Percentiles rank a stretch among this genome's conserved stretches.
Conservation (phyloP, 2,113 vertebrate species). For the Pygoscelis antarcticus region DNA sequence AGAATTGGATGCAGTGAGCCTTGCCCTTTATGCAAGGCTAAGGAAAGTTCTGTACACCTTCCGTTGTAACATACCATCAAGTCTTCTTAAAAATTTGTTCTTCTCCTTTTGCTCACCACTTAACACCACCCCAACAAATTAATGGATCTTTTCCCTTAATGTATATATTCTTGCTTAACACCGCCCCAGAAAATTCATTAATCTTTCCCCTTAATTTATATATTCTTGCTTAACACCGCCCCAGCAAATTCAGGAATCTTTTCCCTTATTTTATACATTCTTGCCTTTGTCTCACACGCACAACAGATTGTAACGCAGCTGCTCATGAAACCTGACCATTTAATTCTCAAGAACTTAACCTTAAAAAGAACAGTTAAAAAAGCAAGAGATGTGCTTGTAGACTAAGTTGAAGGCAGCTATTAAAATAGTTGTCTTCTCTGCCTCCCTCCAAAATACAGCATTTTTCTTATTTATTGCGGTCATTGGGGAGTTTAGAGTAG, state of each 20-base stretch:
- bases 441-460: not conserved
- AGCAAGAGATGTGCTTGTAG: not conserved
- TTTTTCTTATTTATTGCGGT: not conserved
- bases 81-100: not conserved
- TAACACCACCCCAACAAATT: not conserved
- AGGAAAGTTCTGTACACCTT: not conserved
- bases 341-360: not conserved
- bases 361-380: not conserved
- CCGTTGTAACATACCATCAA: not conserved
- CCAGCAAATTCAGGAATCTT: not conserved
- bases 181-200: not conserved
- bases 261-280: not conserved
- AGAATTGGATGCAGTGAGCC: rapidly evolving
- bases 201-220: not conserved
- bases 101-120: not conserved
- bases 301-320: not conserved
- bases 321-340: not conserved
- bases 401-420: not conserved
- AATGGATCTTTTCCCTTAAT: not conserved
- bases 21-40: not conserved
- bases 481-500: not conserved
- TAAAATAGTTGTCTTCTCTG: not conserved
- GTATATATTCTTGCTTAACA: not conserved
- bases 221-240: not conserved
- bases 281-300: not conserved